phyloP scores from a whole-genome alignment of 2,888 invertebrate genomes.

The Tenthredo mesomela region DNA sequence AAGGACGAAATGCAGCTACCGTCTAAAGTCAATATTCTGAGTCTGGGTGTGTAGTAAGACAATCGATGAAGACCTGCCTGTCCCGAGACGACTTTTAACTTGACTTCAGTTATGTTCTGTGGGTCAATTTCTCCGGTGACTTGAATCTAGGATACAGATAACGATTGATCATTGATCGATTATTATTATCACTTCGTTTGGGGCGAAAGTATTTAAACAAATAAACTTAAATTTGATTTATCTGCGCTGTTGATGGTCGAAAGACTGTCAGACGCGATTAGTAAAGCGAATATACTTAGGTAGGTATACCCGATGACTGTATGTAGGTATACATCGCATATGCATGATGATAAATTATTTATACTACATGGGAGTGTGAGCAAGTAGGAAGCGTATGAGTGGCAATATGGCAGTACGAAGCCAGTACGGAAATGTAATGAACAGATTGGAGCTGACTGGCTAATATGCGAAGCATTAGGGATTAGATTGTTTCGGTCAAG shows the following conservation, averaged over 20 bases:
- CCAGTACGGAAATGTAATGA: conserved; percentile 49
- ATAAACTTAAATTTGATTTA: not conserved
- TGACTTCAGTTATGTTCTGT: conserved; percentile 50
- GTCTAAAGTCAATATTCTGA: conserved; percentile 56
- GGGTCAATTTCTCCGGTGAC: conserved; percentile 56
- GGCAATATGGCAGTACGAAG: not conserved
- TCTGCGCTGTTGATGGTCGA: not conserved
- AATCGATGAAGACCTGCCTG: conserved; percentile 60
- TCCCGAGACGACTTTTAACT: conserved; percentile 57
- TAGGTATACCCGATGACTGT: not conserved
- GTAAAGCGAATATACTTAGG: not conserved
- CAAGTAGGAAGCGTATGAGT: conserved; percentile 15
- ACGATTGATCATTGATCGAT: not conserved
- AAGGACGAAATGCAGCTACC: conserved; percentile 59
- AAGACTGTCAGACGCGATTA: not conserved
- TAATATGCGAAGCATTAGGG: conserved; percentile 47
- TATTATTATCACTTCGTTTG: not conserved
- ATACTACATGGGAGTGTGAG: not conserved
- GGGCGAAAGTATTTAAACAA: not conserved
- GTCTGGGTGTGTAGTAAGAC: conserved; percentile 57
- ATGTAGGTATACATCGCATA: not conserved
- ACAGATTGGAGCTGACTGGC: conserved; percentile 51
- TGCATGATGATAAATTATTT: conserved; percentile 12
- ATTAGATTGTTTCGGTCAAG: conserved; percentile 61
- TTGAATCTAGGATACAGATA: not conserved